phyloP scores from a whole-genome alignment of 2,888 invertebrate species.

The Cheilosia impressa region DNA sequence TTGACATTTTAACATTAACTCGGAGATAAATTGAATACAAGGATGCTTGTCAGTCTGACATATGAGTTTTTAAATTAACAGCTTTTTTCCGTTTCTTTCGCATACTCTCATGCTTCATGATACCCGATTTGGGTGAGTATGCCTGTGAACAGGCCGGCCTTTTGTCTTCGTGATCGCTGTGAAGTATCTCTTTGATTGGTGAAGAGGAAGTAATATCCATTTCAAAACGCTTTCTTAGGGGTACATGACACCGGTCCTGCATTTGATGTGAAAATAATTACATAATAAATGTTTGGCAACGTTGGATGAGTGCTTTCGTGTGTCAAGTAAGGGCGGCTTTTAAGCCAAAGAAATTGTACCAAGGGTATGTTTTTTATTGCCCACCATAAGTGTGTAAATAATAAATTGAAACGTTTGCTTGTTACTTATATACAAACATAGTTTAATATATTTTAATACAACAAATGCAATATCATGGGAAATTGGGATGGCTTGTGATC shows the following conservation, averaged over 20 bases:
- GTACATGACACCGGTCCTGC: constrained; percentile 31
- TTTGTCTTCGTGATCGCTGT: neutral
- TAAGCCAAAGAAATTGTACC: neutral
- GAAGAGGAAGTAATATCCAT: constrained; percentile 39
- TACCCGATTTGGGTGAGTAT: neutral
- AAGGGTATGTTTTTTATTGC: neutral
- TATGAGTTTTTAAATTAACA: constrained; percentile 54
- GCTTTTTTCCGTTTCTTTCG: neutral
- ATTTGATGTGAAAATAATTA: constrained; percentile 57
- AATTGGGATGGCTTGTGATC: too few species aligned
- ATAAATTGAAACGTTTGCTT: too few species aligned
- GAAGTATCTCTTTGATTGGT: constrained; percentile 43
- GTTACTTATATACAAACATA: too few species aligned
- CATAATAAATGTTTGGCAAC: constrained; percentile 19
- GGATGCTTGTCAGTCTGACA: constrained; percentile 65
- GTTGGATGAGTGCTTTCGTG: neutral
- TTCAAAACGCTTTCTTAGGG: constrained; percentile 4
- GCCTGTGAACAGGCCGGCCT: neutral
- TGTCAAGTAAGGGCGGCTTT: neutral
- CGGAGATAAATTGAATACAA: constrained; percentile 65
- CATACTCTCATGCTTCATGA: neutral
- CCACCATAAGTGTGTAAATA: neutral
- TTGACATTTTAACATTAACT: constrained; percentile 70
- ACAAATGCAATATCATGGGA: too few species aligned
- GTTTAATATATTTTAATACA: too few species aligned